phyloP scores from a whole-genome alignment of 2,797 vertebrate genomes.

The Lepidocolaptes lacrymiger region DNA sequence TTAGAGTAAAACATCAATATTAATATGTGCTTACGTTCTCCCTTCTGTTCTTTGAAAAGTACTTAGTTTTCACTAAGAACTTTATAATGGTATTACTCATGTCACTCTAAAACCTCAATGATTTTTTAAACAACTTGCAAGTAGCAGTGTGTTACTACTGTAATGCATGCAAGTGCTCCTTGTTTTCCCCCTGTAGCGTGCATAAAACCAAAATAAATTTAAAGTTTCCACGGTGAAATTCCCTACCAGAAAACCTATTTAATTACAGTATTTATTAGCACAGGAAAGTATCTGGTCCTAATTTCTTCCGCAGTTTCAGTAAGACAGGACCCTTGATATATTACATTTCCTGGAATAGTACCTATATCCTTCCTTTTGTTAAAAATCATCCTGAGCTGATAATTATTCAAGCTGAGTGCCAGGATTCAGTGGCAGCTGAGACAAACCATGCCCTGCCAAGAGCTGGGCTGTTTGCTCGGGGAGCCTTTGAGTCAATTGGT shows the following conservation, averaged over 20 bases:
- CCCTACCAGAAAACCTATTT: background rate
- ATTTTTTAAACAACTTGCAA: background rate
- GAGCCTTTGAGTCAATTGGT: background rate
- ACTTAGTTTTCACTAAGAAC: slow-evolving; percentile 37
- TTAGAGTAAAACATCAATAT: slow-evolving; percentile 57
- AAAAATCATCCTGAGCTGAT: slow-evolving; percentile 43
- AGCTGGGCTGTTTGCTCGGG: background rate
- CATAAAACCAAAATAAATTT: background rate
- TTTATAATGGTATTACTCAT: slow-evolving; percentile 38
- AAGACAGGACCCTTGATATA: background rate
- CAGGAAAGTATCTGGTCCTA: background rate
- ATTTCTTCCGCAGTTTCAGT: slow-evolving; percentile 32
- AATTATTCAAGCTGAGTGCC: slow-evolving; percentile 39
- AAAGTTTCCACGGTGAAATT: background rate
- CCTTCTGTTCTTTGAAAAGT: slow-evolving; percentile 47
- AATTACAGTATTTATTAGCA: slow-evolving; percentile 37
- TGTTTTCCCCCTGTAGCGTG: background rate
- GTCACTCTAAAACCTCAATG: background rate
- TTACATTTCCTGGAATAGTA: slow-evolving; percentile 26
- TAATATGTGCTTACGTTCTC: slow-evolving; percentile 36
- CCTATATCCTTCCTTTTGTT: slow-evolving; percentile 26
- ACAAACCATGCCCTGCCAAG: slow-evolving; percentile 10
- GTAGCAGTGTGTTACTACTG: background rate
- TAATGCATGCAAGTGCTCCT: background rate
- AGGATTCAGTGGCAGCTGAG: slow-evolving; percentile 39